Percentiles rank a stretch among this genome's conserved stretches.
Conservation (phyloP, 2,888 invertebrate species). For the Drosophila tanythrix region DNA sequence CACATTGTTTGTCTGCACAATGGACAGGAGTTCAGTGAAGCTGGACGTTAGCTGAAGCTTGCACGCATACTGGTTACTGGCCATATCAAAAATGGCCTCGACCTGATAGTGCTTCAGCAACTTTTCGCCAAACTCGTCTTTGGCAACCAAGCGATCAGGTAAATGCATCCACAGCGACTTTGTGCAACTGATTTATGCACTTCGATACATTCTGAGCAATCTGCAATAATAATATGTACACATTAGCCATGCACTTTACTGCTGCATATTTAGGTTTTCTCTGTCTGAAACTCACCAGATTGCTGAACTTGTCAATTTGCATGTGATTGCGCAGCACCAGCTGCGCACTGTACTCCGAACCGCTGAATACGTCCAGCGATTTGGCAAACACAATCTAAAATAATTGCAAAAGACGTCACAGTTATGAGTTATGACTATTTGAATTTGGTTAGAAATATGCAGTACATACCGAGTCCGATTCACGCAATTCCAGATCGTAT, state of each 20-base stretch:
- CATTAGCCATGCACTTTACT: neutral
- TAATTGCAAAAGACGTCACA: slow-evolving; percentile 10
- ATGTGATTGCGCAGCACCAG: slow-evolving; percentile 84
- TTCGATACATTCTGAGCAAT: slow-evolving; percentile 83
- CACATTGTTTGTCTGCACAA: slow-evolving; percentile 82
- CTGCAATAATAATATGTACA: slow-evolving; percentile 53
- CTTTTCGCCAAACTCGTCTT: slow-evolving; percentile 74
- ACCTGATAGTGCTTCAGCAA: slow-evolving; percentile 81
- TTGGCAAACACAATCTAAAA: slow-evolving; percentile 84
- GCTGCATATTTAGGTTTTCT: neutral
- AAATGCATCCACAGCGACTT: slow-evolving; percentile 78
- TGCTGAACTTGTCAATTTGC: slow-evolving; percentile 84
- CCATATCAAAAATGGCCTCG: slow-evolving; percentile 80
- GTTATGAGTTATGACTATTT: slow-evolving; percentile 19
- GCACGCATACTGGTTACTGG: slow-evolving; percentile 82
- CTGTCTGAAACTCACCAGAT: slow-evolving; percentile 79
- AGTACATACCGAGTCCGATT: slow-evolving; percentile 82
- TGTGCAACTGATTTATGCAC: slow-evolving; percentile 79
- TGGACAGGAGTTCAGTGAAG: slow-evolving; percentile 80
- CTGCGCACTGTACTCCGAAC: slow-evolving; percentile 81
- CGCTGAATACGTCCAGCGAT: slow-evolving; percentile 84
- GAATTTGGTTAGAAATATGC: neutral
- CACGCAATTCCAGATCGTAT: slow-evolving; percentile 85
- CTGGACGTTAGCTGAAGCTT: slow-evolving; percentile 78
- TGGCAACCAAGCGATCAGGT: slow-evolving; percentile 81